Conservation (phyloP, 2,888 invertebrate species). For the Adela reaumurella region DNA sequence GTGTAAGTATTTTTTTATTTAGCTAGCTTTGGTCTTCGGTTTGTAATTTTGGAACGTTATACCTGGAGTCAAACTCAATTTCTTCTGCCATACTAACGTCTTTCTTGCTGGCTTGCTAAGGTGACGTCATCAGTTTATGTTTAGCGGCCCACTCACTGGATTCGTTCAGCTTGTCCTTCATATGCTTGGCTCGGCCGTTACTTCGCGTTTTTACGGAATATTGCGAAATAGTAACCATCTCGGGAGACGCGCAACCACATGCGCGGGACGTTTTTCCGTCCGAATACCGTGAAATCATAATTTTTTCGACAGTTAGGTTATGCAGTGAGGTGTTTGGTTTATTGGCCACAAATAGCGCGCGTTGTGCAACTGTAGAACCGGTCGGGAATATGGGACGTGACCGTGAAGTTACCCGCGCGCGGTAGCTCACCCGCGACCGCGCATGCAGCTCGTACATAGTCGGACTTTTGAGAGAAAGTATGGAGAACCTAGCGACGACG, state of each 20-base stretch:
- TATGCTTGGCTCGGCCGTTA: too few species aligned
- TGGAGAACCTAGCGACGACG: slow-evolving; percentile 42
- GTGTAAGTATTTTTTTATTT: too few species aligned
- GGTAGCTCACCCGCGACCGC: neutral
- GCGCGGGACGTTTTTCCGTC: too few species aligned
- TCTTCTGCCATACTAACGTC: too few species aligned
- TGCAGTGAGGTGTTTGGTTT: neutral
- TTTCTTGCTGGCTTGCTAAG: too few species aligned
- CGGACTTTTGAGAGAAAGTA: slow-evolving; percentile 14
- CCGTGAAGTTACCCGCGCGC: neutral
- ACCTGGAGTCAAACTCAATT: too few species aligned
- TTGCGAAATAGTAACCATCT: too few species aligned
- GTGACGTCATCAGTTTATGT: slow-evolving; percentile 50
- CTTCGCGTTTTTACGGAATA: too few species aligned
- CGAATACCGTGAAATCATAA: neutral
- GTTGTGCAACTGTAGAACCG: neutral
- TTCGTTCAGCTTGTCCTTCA: too few species aligned
- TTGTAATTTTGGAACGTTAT: too few species aligned
- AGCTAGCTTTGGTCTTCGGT: too few species aligned
- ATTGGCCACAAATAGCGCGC: neutral
- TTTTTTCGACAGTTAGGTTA: neutral
- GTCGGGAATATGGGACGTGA: neutral
- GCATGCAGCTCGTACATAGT: neutral
- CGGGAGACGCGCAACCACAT: too few species aligned
- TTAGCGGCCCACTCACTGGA: slow-evolving; percentile 25